Evolutionary conservation across 1,140 invertebrate genomes (phyloP).

Genomic region (Hylaeus anthracinus): DNA sequence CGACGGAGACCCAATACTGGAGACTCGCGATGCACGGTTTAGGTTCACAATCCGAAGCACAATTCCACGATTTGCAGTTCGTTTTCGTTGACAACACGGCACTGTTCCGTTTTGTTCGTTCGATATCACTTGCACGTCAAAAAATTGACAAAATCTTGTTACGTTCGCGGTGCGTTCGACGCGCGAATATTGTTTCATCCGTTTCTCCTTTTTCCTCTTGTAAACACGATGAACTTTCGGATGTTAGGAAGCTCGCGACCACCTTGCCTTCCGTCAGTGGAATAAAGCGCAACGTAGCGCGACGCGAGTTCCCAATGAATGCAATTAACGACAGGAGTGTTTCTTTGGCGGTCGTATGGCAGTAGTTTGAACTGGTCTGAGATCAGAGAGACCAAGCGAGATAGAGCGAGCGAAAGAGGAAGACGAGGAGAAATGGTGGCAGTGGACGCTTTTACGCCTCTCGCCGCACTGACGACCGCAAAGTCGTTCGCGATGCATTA

Average conservation of each 20-base stretch:
- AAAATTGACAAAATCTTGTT: not conserved
- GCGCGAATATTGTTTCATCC: too few species aligned
- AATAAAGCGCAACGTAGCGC: too few species aligned
- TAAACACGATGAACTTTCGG: too few species aligned
- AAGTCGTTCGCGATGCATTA: constrained; percentile 54
- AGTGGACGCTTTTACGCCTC: constrained; percentile 24
- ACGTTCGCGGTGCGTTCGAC: too few species aligned
- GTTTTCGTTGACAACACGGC: not conserved
- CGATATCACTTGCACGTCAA: not conserved
- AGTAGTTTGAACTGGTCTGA: not conserved
- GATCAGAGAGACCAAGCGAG: not conserved
- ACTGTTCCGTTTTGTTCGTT: not conserved
- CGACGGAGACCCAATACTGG: not conserved
- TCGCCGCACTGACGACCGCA: constrained; percentile 35
- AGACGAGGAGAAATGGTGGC: too few species aligned
- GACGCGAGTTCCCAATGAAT: constrained; percentile 18
- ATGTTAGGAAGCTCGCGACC: too few species aligned
- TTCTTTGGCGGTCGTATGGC: constrained; percentile 5
- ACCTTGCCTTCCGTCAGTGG: too few species aligned
- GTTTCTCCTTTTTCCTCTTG: not conserved
- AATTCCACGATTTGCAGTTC: not conserved
- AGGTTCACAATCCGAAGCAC: not conserved
- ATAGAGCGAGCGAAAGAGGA: not conserved
- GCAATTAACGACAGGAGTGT: constrained; percentile 33
- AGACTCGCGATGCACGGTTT: too few species aligned